Evolutionary conservation across 1,140 invertebrate species (phyloP).

Genomic region (Macrobrachium nipponense): DNA sequence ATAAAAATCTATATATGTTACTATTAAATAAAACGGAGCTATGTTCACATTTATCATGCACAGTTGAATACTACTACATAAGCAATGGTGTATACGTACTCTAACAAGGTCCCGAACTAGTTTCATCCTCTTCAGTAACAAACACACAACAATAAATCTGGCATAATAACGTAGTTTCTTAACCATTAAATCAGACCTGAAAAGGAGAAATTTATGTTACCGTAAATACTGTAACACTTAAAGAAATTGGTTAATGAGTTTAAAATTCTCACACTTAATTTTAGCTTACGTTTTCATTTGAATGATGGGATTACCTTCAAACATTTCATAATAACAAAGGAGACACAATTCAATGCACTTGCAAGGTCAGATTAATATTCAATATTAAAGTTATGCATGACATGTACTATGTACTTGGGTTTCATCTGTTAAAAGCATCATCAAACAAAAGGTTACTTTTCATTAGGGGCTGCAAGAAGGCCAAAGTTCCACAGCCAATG

Average conservation of each 20-base stretch:
- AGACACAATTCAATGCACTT: too few relatives aligned
- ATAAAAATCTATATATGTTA: too few relatives aligned
- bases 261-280: too few relatives aligned
- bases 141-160: slow-evolving; percentile 95
- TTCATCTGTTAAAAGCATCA: too few relatives aligned
- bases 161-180: slow-evolving; percentile 98
- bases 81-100: slow-evolving; percentile 65
- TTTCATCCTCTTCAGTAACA: slow-evolving; percentile 94
- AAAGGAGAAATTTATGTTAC: slow-evolving; percentile 12
- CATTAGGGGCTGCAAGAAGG: too few relatives aligned
- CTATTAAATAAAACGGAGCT: not conserved
- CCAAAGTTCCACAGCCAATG: not conserved
- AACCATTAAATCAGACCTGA: slow-evolving; percentile 92
- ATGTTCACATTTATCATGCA: not conserved
- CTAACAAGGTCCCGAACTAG: slow-evolving; percentile 90
- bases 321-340: too few relatives aligned
- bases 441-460: too few relatives aligned
- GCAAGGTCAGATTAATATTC: too few relatives aligned
- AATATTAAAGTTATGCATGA: too few relatives aligned
- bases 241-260: too few relatives aligned
- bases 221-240: not conserved
- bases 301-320: not conserved
- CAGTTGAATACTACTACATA: not conserved
- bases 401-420: too few relatives aligned
- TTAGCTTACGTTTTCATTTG: not conserved